These are phyloP conservation scores for Ethmia dodecea DNA, from an alignment of 2,888 invertebrate species.

Conservation along the genomic window DNA sequence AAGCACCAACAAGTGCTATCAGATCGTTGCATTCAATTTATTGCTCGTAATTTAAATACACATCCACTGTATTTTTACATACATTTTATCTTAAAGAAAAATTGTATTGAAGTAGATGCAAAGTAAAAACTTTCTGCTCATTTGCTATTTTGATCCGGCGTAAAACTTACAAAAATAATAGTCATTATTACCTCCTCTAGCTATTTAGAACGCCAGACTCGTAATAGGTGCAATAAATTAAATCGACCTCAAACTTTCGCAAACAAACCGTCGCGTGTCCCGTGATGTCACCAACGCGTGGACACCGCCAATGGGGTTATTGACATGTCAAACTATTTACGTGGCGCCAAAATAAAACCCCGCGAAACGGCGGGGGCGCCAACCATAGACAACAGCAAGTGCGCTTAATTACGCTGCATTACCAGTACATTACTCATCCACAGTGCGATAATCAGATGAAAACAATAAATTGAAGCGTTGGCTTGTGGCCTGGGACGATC, in stretches of 20 bases:
- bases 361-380: slow-evolving; percentile 49
- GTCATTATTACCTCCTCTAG: slow-evolving; percentile 35
- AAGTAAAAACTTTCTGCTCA: not conserved
- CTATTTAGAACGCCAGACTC: slow-evolving; percentile 42
- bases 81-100: not conserved
- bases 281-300: slow-evolving; percentile 62
- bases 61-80: too few species aligned
- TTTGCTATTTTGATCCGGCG: slow-evolving; percentile 16
- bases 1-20: slow-evolving; percentile 27
- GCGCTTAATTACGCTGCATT: slow-evolving; percentile 26
- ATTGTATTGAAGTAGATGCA: not conserved
- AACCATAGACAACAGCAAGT: slow-evolving; percentile 20
- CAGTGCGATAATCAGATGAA: slow-evolving; percentile 66
- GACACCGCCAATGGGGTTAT: slow-evolving; percentile 69
- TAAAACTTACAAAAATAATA: slow-evolving; percentile 38
- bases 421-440: slow-evolving; percentile 30
- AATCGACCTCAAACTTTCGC: slow-evolving; percentile 65
- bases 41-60: slow-evolving; percentile 17
- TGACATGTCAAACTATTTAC: slow-evolving; percentile 74
- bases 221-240: slow-evolving; percentile 60
- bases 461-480: slow-evolving; percentile 72
- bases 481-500: slow-evolving; percentile 74
- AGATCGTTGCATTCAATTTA: slow-evolving; percentile 33
- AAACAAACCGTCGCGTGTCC: slow-evolving; percentile 52
- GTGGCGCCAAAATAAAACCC: slow-evolving; percentile 71